phyloP scores from a whole-genome alignment of 2,113 vertebrate species.

The Sinocyclocheilus anophthalmus region DNA sequence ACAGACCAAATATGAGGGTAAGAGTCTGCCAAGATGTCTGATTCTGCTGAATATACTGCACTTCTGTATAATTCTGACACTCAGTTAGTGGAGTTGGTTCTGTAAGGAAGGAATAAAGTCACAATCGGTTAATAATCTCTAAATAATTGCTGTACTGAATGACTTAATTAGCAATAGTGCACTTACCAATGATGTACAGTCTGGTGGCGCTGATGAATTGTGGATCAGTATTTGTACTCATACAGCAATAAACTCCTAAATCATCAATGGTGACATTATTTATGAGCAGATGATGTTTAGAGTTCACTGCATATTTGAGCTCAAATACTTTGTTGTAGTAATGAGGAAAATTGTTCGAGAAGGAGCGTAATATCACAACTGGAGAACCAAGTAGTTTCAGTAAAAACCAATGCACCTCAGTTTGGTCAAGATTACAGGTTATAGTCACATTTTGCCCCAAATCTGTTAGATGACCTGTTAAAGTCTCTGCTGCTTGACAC shows the following conservation, averaged over 20 bases:
- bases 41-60: background rate
- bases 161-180: background rate
- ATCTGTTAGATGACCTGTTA: slow-evolving; percentile 10
- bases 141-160: background rate
- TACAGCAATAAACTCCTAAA: slow-evolving; percentile 9
- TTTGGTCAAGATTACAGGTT: background rate
- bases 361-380: background rate
- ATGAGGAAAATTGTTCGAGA: background rate
- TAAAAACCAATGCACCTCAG: background rate
- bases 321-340: background rate
- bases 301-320: background rate
- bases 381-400: background rate
- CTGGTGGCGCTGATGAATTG: background rate
- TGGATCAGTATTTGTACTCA: background rate
- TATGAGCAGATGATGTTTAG: background rate
- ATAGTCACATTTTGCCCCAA: background rate
- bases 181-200: background rate
- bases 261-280: background rate
- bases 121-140: background rate
- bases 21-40: background rate
- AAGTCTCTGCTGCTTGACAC: background rate
- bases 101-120: background rate
- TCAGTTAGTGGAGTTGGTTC: background rate
- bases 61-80: background rate
- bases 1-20: background rate